Evolutionary conservation across 2,888 invertebrate genomes (phyloP), one percentile per base, ranked within the genome.

Genomic region (Sclerodermus sp.): DNA sequence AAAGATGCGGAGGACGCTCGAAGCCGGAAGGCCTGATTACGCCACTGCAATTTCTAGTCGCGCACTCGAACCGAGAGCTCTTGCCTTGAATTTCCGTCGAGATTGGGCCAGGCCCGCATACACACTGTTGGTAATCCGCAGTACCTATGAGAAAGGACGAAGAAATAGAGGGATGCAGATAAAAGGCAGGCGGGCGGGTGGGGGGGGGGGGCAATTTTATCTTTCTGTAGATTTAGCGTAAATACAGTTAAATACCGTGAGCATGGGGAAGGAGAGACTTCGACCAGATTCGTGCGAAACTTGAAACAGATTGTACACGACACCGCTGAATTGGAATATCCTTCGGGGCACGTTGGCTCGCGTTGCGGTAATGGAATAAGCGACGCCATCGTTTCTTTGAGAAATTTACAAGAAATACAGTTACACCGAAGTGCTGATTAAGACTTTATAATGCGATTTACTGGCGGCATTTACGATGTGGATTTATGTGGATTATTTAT

Each of bases 61-160:
- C 15, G 18, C 34, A 16, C 23, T 47, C 53, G 51, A 53, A 47
- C 46, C 45, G 23, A 46, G 49, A 57, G 32, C 57, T 38, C 57
- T 53, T 45, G 30, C 32, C 59, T 61, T 56, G 64, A 58, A 66
- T 68, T 65, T 62, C 50, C 52, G 56, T 44, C 37, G 57, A 66
- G 61, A 58, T 68, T 59, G 55, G 53, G 47, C 53, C 50, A 31
- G 45, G 15, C 47, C 55, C 41, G 41, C 50, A 45, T 54, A 53
- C 45, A 47, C 44, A 38, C 32, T 23, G 23, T 8, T 14, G 31
- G 38, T 57, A 55, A 54, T 57, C 49, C 46, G 40, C 42, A 40
- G 38, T 36, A 17, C 15, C 41, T 23, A 16, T 13, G 9, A 5
- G 16, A 46, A 41, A 39, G 41, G 14, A 39, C n/a, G 30, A 48